Conservation (phyloP, 2,888 invertebrate genomes). For the Carpatolechia fugitivella region DNA sequence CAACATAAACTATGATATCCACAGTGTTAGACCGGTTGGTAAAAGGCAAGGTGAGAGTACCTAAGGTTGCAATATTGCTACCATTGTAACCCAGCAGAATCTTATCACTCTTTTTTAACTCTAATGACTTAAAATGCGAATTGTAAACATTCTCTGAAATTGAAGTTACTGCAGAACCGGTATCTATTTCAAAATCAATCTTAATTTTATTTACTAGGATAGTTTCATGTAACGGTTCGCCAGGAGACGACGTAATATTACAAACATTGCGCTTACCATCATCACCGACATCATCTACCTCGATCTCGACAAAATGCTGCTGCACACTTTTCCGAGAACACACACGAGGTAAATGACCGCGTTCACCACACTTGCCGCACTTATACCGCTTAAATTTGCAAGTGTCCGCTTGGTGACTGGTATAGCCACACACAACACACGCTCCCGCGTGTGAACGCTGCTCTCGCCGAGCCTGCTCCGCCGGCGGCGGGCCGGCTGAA, state of each 20-base stretch:
- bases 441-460: too few species aligned
- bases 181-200: slow-evolving; percentile 5
- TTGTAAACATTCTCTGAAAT: slow-evolving; percentile 7
- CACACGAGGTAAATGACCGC: slow-evolving; percentile 3
- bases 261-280: slow-evolving; percentile 9
- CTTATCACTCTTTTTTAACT: too few species aligned
- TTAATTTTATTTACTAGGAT: not conserved
- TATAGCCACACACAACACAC: too few species aligned
- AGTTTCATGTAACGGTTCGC: slow-evolving; percentile 5
- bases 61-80: slow-evolving; percentile 8
- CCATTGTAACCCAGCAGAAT: slow-evolving; percentile 8
- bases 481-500: too few species aligned
- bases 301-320: too few species aligned
- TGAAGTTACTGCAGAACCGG: slow-evolving; percentile 4
- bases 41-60: slow-evolving; percentile 1
- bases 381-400: slow-evolving; percentile 9
- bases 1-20: not conserved
- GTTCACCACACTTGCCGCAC: slow-evolving; percentile 9
- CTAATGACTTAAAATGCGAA: not conserved
- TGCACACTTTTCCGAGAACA: slow-evolving; percentile 3
- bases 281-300: slow-evolving; percentile 5
- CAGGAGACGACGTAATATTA: not conserved
- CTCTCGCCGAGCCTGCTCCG: too few species aligned
- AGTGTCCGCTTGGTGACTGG: not conserved
- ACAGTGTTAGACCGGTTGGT: not conserved